Base-by-base conservation (phyloP, 2,888 invertebrate genomes). In the Baccha elongata region DNA sequence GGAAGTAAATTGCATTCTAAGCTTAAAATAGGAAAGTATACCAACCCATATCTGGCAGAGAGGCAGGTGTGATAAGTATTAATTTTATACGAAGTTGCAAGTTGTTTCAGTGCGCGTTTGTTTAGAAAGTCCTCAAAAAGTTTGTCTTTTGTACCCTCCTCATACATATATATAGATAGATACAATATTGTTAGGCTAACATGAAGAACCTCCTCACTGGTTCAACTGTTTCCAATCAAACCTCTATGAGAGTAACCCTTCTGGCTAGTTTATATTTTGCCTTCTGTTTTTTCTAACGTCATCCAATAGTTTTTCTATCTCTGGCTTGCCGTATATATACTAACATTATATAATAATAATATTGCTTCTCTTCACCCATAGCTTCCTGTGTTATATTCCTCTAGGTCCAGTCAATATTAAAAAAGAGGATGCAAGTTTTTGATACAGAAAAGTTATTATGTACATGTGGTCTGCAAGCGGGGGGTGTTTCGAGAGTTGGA, bases 61-160 rank as follows among this genome's bases (percentile, higher is more conserved):
- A 60, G 46, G 52, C 79, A 80, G 79, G 79, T 80, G 79, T 74
- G 53, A 74, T 74, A 80, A 74, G 68, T 74, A 74, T 64, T 68
- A 68, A 80, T 74, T 69, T 42, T 74, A 74, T 68, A 64, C 55
- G 35, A 37, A 64, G 62, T 53, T 74, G 15, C 62, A 78, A 60
- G 65, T 67, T 79, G 72, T 73, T 60, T 26, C 44, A 65, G 50
- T 67, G 58, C 26, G 53, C 58, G 58, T 50, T 71, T 58, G 64
- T 64, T 55, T 69, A 6, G 35, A 32, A 46, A 46, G 65, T 42
- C 62, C 62, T 74, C 32, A 42, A 35, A 64, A 80, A 80, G 53
- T 79, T 79, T 64, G 68, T 48, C 67, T 26, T 64, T 35, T 48
- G 8, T 55, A 10, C 50, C 44, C 15, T 15, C 10, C n/a, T n/a